Conservation (phyloP, 2,888 invertebrate genomes). For the Anoplius nigerrimus region DNA sequence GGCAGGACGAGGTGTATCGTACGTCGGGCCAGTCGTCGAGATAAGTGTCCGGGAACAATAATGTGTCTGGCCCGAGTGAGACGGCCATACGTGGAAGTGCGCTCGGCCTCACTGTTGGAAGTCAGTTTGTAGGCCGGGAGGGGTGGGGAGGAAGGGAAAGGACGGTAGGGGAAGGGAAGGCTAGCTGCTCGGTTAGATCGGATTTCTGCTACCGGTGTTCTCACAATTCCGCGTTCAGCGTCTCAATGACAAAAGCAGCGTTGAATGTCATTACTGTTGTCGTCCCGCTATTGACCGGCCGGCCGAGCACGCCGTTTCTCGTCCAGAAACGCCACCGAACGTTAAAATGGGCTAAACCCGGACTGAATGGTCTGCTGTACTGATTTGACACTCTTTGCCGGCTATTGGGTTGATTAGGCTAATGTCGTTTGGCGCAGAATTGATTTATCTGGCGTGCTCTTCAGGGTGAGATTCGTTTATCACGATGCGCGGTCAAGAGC, state of each 20-base stretch:
- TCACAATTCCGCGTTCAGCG: conserved; percentile 32
- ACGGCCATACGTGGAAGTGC: conserved; percentile 12
- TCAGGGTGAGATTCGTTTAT: no score
- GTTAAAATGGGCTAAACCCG: no score
- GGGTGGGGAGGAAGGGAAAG: conserved; percentile 11
- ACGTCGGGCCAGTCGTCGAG: conserved; percentile 27
- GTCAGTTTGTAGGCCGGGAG: conserved; percentile 23
- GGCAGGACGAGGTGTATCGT: no score
- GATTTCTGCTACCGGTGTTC: conserved; percentile 58
- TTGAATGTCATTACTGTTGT: conserved; percentile 11
- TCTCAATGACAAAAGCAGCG: conserved; percentile 17
- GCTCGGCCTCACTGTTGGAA: conserved; percentile 17
- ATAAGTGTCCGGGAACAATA: conserved; percentile 23
- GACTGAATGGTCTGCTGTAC: no score
- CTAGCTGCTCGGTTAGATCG: conserved; percentile 50
- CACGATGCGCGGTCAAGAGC: no score
- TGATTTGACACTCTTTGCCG: no score
- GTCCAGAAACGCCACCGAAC: no score
- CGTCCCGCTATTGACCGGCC: background rate
- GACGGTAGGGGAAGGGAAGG: conserved; percentile 21
- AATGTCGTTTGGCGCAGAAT: no score
- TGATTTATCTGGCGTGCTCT: no score
- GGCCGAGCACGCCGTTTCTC: no score
- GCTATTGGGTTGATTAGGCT: no score
- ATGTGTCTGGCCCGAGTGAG: conserved; percentile 30